Evolutionary conservation across 2,888 invertebrate genomes (phyloP).

Genomic region (Allolobophora icterica): DNA sequence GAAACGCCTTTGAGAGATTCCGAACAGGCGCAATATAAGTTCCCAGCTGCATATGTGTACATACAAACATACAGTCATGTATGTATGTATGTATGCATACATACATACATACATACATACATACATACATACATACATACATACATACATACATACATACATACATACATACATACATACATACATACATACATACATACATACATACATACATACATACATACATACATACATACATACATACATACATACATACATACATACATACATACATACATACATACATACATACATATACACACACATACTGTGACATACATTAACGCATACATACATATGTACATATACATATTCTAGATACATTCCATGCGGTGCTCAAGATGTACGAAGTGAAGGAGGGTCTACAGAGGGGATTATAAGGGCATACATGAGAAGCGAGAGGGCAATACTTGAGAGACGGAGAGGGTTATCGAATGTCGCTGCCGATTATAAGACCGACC

Average conservation of each 20-base stretch:
- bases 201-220: conserved; percentile 29
- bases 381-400: no score
- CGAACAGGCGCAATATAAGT: no score
- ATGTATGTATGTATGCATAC: conserved; percentile 26
- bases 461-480: conserved; percentile 17
- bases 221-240: background rate
- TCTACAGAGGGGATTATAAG: no score
- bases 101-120: no score
- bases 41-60: no score
- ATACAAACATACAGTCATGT: no score
- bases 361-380: no score
- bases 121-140: conserved; percentile 30
- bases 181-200: background rate
- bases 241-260: background rate
- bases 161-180: conserved; percentile 20
- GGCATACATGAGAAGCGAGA: background rate
- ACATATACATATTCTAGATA: no score
- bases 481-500: conserved; percentile 11
- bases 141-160: conserved; percentile 26
- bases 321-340: no score
- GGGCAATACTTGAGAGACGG: background rate
- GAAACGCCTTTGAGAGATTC: no score
- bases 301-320: no score
- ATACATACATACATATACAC: conserved; percentile 32
- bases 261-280: conserved; percentile 30